Percentiles rank a stretch among this genome's conserved stretches.
phyloP scores from a whole-genome alignment of 2,113 vertebrate genomes.

The Carlito syrichta region DNA sequence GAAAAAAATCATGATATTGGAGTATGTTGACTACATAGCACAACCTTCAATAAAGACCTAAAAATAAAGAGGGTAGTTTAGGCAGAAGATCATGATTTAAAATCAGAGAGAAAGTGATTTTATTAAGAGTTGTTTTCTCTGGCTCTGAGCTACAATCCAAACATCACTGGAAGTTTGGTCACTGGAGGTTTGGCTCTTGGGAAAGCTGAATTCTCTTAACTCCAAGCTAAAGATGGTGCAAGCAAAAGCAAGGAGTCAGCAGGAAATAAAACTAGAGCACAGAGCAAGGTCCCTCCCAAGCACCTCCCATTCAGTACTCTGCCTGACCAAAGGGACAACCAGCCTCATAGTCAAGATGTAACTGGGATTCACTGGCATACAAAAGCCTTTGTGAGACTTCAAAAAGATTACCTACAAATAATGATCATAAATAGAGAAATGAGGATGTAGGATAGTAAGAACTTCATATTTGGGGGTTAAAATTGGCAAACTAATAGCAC shows the following conservation, averaged over 20 bases:
- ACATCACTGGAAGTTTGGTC: no score
- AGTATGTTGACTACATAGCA: not conserved
- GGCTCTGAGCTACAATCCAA: not conserved
- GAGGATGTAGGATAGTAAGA: no score
- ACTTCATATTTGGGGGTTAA: no score
- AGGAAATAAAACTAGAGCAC: not conserved
- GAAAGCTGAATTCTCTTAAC: no score
- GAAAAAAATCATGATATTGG: not conserved
- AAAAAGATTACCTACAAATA: no score
- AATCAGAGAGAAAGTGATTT: not conserved
- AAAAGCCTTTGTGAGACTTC: not conserved
- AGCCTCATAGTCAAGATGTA: not conserved
- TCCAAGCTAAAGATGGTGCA: no score
- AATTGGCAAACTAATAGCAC: no score
- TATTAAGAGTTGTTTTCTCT: not conserved
- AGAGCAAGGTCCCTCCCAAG: not conserved
- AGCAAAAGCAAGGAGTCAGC: not conserved
- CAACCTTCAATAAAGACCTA: not conserved
- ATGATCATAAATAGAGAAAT: no score
- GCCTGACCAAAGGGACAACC: not conserved
- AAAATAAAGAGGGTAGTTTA: not conserved
- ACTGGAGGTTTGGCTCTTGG: no score
- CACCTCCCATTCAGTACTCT: not conserved
- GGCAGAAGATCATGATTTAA: not conserved
- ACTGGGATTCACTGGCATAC: no score